Evolutionary conservation across 2,113 vertebrate species (phyloP), one percentile per base, ranked within the genome.

Genomic region (Pedionomus torquatus): DNA sequence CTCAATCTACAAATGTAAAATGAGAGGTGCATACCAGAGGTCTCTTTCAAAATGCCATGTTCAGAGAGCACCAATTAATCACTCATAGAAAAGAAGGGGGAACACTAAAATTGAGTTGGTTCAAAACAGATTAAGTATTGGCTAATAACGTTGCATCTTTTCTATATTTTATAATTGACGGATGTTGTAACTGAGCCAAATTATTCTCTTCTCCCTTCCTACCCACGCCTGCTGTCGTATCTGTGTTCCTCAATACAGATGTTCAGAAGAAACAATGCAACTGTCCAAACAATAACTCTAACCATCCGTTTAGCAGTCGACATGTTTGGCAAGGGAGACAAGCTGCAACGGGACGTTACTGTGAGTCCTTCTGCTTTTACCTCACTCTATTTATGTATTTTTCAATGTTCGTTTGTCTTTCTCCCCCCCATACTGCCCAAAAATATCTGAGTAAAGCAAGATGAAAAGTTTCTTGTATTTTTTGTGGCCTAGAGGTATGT

Each of bases 191-290:
- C 46, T 51, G 41, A 83, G 89, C 93, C 95, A 95, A 65, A 91
- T 87, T 87, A 93, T 54, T 95, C n/a, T 93, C 28, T 93, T 88
- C 87, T 93, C 84, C 60, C 41, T 94, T 96, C 90, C 90, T 94
- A 91, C 58, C 63, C 66, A 66, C 1, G 5, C 74, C 58, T 89
- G 90, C 74, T 80, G 70, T 90, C 1, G 0, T 83, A 79, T 79
- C 61, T 96, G 16, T 85, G 90, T 85, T 90, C 78, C 64, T 80
- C n/a, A 65, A 76, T 96, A 70, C 87, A 93, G 94, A 83, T 96
- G 87, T 96, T 95, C 91, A 80, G 66, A 82, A 95, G 90, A 94
- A 96, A 93, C 93, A 97, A 91, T 91, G 44, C 58, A 77, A 93
- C 61, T 87, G 57, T 85, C 82, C 66, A 83, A 91, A 90, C 90